These are phyloP conservation scores for Lucilia sericata DNA, from an alignment of 1,140 invertebrate genomes.

Conservation along the genomic window DNA sequence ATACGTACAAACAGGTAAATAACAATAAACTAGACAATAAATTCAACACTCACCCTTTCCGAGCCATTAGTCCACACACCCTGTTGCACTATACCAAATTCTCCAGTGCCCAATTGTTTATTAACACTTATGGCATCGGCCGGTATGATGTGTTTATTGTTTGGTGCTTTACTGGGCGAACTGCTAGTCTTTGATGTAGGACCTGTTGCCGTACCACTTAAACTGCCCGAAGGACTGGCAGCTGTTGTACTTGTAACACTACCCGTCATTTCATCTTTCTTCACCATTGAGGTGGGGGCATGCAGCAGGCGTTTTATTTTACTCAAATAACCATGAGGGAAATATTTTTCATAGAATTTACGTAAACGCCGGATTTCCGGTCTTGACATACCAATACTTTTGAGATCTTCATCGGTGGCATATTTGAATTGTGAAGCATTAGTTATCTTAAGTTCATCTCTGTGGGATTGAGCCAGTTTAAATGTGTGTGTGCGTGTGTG, in stretches of 20 bases:
- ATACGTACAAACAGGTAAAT: background rate
- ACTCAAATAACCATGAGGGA: constrained; percentile 90
- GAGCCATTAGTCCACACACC: constrained; percentile 98
- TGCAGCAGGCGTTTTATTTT: constrained; percentile 87
- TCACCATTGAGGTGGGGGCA: constrained; percentile 68
- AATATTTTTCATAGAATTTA: constrained; percentile 94
- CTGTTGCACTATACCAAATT: constrained; percentile 98
- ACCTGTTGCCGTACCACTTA: constrained; percentile 27
- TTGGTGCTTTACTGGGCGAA: constrained; percentile 73
- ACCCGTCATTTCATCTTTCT: constrained; percentile 71
- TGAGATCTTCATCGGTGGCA: constrained; percentile 92
- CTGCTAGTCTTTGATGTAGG: constrained; percentile 50
- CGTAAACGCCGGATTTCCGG: constrained; percentile 94
- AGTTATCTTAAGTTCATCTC: constrained; percentile 82
- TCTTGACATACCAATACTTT: constrained; percentile 92
- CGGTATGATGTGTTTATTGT: constrained; percentile 94
- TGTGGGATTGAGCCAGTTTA: constrained; percentile 59
- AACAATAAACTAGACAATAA: background rate
- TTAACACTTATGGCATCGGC: constrained; percentile 93
- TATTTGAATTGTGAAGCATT: constrained; percentile 97
- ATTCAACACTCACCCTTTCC: constrained; percentile 78
- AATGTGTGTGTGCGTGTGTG: no score
- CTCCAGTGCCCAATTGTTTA: constrained; percentile 94
- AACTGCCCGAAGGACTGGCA: constrained; percentile 43
- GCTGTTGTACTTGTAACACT: constrained; percentile 66